phyloP scores from a whole-genome alignment of 2,797 vertebrate species.

The Cryptoblepharus egeriae region DNA sequence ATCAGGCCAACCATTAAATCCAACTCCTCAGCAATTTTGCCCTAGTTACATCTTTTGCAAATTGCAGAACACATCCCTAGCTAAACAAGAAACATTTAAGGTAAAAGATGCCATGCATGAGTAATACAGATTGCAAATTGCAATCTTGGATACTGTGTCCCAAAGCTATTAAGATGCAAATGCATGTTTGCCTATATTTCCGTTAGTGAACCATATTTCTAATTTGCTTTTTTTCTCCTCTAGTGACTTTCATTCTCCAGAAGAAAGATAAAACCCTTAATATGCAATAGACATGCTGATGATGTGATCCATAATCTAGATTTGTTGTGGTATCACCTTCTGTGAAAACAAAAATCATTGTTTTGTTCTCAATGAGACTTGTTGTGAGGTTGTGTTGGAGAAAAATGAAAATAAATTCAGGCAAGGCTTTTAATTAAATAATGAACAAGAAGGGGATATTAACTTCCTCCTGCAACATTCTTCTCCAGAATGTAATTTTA shows the following conservation, averaged over 20 bases:
- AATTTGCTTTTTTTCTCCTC: conserved; percentile 32
- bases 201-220: conserved; percentile 21
- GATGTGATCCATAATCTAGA: not conserved
- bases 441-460: not conserved
- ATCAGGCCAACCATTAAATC: not conserved
- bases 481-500: not conserved
- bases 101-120: conserved; percentile 27
- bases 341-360: not conserved
- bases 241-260: conserved; percentile 29
- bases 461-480: not conserved
- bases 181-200: conserved; percentile 55
- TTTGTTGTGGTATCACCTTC: not conserved
- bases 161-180: conserved; percentile 62
- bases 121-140: conserved; percentile 31
- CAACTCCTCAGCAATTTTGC: conserved; percentile 11
- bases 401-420: not conserved
- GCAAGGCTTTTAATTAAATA: not conserved
- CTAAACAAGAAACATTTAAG: conserved; percentile 25
- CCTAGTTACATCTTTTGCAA: not conserved
- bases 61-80: conserved; percentile 28
- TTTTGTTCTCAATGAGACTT: not conserved
- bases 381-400: not conserved
- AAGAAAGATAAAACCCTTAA: conserved; percentile 32
- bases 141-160: conserved; percentile 31
- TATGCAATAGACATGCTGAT: fast-evolving